Evolutionary conservation across 2,113 vertebrate species (phyloP).

Genomic region (Labeo catla): DNA sequence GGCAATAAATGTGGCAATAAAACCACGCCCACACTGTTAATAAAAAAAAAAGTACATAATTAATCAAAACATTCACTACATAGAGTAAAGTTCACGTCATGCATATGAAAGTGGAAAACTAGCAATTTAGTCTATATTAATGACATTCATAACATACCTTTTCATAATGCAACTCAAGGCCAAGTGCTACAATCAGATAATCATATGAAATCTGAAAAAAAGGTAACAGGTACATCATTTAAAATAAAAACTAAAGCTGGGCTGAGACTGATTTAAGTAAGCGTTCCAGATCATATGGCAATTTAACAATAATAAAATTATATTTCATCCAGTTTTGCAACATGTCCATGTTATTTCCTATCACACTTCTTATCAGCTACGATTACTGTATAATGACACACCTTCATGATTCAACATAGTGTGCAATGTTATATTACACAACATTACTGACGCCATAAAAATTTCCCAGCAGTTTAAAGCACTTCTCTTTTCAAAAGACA

Average conservation of each 20-base stretch:
- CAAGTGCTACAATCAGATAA: conserved; percentile 94
- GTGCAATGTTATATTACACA: neutral
- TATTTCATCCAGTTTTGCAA: neutral
- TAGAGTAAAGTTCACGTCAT: neutral
- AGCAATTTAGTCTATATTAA: conserved; percentile 5
- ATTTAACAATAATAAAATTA: neutral
- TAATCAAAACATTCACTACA: neutral
- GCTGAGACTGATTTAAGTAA: neutral
- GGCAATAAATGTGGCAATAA: neutral
- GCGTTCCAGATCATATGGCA: neutral
- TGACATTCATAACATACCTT: conserved; percentile 77
- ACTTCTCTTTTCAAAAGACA: neutral
- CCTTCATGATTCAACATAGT: conserved; percentile 6
- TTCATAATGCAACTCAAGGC: conserved; percentile 90
- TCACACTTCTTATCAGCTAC: neutral
- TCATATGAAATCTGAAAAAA: conserved; percentile 87
- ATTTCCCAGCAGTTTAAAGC: neutral
- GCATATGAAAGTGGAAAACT: neutral
- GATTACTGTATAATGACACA: neutral
- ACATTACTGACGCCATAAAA: neutral
- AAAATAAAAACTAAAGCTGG: neutral
- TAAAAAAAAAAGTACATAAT: neutral
- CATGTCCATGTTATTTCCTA: neutral
- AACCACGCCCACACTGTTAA: neutral
- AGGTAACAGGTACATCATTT: neutral